These are phyloP conservation scores for Rhodinocichla rosea DNA, from an alignment of 2,113 vertebrate species.

Conservation along the genomic window DNA sequence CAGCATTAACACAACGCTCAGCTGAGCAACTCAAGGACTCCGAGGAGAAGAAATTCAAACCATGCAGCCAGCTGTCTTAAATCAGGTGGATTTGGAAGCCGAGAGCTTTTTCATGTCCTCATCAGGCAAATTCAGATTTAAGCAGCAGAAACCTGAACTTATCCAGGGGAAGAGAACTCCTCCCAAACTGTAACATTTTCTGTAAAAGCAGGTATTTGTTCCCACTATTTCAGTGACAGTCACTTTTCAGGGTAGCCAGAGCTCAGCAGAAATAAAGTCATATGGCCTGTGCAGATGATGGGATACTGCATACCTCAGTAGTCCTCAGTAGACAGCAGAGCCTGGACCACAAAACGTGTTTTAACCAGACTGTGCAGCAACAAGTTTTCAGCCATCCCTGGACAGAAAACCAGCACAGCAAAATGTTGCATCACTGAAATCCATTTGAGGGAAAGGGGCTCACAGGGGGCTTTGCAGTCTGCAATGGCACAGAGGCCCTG, in stretches of 20 bases:
- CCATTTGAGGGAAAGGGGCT: neutral
- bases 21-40: neutral
- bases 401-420: neutral
- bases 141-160: neutral
- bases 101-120: neutral
- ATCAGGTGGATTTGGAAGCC: neutral
- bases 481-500: rapidly evolving
- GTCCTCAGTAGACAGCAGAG: neutral
- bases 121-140: neutral
- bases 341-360: neutral
- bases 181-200: neutral
- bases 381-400: neutral
- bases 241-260: neutral
- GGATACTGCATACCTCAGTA: neutral
- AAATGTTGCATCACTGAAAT: neutral
- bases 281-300: neutral
- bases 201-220: neutral
- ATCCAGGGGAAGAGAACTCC: neutral
- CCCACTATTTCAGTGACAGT: neutral
- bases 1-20: neutral
- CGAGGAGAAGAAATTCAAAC: neutral
- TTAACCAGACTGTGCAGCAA: neutral
- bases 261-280: neutral
- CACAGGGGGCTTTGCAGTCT: neutral
- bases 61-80: neutral